Base-by-base conservation (phyloP, 2,888 invertebrate genomes). In the Nycteola revayana region DNA sequence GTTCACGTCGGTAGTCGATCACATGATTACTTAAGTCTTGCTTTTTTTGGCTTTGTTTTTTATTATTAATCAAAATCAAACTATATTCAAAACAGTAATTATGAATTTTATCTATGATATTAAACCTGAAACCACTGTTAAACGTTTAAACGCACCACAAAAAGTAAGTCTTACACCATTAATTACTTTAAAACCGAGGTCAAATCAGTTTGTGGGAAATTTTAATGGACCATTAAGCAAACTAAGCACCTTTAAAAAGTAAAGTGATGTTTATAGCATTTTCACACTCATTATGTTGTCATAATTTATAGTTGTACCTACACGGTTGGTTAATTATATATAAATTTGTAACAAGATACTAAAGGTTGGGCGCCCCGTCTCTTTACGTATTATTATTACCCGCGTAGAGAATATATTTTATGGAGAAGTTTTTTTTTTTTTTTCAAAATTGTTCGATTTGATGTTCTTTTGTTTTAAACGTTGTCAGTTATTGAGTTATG, bases 271-370 rank as follows among this genome's bases (percentile, higher is more conserved):
- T 72, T 65, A 66, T 59, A 58, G 60, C 65, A 44, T 65, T 68
- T 75, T 68, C 63, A 68, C 63, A 64, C 68, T 68, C 71, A 68
- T 72, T 66, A 76, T 49, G 52, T 63, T 55, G 53, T 58, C 49
- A 60, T 72, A 65, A 76, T 75, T 75, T 73, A 76, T 67, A 47
- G 50, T 56, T 55, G n/a, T n/a, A n/a, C n/a, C 45, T 51, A 69
- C 60, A 63, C 38, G 51, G 42, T 42, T 38, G 56, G 34, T 55
- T 70, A 72, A 74, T 75, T 73, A 68, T 61, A 52, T 46, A 72
- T 75, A 75, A 71, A 75, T 75, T 73, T 55, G 76, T 75, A 74
- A 75, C 58, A 49, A 51, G 65, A 75, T 64, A 73, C 67, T 59
- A 38, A 42, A 52, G 37, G 53, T 41, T 39, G 42, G 49, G 36